Evolutionary conservation across 2,797 vertebrate species (phyloP), one percentile per base, ranked within the genome.

Genomic region (Mus caroli): DNA sequence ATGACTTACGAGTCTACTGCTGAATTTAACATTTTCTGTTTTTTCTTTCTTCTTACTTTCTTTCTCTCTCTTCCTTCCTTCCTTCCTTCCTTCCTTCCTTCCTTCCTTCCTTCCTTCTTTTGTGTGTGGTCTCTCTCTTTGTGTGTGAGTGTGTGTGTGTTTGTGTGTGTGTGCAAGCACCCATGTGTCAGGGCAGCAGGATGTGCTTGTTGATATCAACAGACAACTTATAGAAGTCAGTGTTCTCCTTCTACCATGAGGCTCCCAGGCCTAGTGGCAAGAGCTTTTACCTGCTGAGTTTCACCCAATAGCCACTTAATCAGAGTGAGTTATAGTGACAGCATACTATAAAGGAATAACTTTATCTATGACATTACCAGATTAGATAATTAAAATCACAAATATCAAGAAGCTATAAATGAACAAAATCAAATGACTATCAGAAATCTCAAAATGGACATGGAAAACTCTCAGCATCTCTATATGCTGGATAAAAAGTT

Each of bases 311-410:
- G 10, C 34, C 60, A 67, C 43, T 67, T 85, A 87, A 54, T 43
- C 37, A 80, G 14, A 22, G 2, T 56, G 8, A 69, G 34, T 82
- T 60, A 67, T 4, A 93, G 56, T 64, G 83, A 83, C 17, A 52
- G 26, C 19, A 73, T 5, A 91, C 24, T 69, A 40, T 91, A 90
- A 94, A 73, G 6, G 31, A 43, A 82, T 62, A 92, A 84, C 64
- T 92, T 88, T 9, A 34, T 13, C n/a, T 43, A 67, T n/a, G 52
- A 56, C 22, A 12, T 88, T 93, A 22, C 2, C 12, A 62, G 34
- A 94, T 69, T 86, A 82, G 87, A 56, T 92, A 80, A 82, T 82
- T 91, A 91, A 78, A 91, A 83, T 4, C 4, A 75, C 40, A 40
- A 82, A 40, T 12, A 20, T 14, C 34, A 3, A 76, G n/a, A 93